Evolutionary conservation across 1,140 invertebrate species (phyloP), one percentile per base, ranked within the genome.

Genomic region (Habropoda laboriosa): DNA sequence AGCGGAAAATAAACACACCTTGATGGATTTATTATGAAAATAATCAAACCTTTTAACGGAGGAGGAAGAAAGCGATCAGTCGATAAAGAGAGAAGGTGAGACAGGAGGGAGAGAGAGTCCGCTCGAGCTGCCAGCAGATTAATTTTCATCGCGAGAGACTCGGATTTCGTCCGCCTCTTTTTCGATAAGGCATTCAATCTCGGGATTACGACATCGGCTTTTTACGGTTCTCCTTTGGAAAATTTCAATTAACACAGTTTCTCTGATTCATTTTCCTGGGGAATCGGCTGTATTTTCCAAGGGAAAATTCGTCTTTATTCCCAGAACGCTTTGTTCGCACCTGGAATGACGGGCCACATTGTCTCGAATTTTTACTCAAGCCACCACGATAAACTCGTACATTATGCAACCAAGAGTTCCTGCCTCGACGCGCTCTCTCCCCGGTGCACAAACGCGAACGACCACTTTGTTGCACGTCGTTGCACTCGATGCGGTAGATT

Each of bases 341-440:
- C n/a, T n/a, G n/a, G 35, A 60, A 57, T n/a, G 30, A n/a, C 30
- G 18, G 13, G 12, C 10, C 12, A 35, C 16, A 60, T 42, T 58
- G 53, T 57, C 13, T 21, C 30, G 18, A 58, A 70, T 77, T 70
- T 77, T 70, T 77, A 53, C 30, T 30, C 74, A 6, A 35, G 8
- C 21, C 18, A 27, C 47, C 27, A 32, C 60, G 53, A 70, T 70
- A 77, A 77, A 55, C 64, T 77, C 63, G 53, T 49, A 45, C 53
- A 77, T 77, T 70, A 77, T 58, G 66, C 74, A 77, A 68, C 64
- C 64, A 32, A n/a, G 47, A 55, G 30, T 42, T 27, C 16, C 40
- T 7, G 40, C n/a, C 68, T 40, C 12, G 40, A 40, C 32, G 30
- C 58, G 42, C 1, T 30, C 32, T 27, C n/a, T n/a, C 10, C 61